Base-by-base conservation (phyloP, 1,140 invertebrate genomes). In the Megalopta genalis region DNA sequence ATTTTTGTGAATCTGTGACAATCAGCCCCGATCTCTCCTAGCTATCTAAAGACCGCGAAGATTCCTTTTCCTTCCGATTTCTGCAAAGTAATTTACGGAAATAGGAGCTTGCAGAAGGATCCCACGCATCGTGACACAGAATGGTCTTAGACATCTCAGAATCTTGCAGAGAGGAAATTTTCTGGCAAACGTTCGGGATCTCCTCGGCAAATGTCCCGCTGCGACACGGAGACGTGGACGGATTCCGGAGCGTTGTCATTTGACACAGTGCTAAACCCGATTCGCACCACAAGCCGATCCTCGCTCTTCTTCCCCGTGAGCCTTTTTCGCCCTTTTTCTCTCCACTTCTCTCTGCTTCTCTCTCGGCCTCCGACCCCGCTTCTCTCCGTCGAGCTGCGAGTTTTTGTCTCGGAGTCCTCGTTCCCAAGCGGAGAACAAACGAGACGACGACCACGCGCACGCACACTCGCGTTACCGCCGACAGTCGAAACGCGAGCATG, bases 201-300 rank as follows among this genome's bases (percentile, higher is more conserved):
- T 2, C 10, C 2, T 46, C 10, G 42, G 42, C 14, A 2, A 46
- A 46, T 10, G 14, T 12, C 42, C 32, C 32, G 32, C 32, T 32
- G 32, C 32, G 32, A 32, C 32, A 4, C 32, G 32, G 32, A 32
- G 42, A 14, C 9, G 46, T 69, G 80, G 25, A 42, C 78, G 71
- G 77, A 80, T 85, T 78, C 81, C 63, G 71, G 62, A 46, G 72
- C 76, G 74, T 77, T 90, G 88, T 90, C 89, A 91, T 91, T 91
- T 92, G 91, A 92, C 91, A 91, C 90, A 92, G 90, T 91, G 88
- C 88, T 91, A 91, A 91, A 91, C 88, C 85, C 86, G 87, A 92
- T 92, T 92, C 88, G 90, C 88, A 89, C 85, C 90, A 89, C 84
- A 78, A 67, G 79, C 83, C 39, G 81, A 83, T 86, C 59, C 60